These are phyloP conservation scores for Acanthiza pusilla DNA, from an alignment of 2,797 vertebrate species.

Conservation along the genomic window DNA sequence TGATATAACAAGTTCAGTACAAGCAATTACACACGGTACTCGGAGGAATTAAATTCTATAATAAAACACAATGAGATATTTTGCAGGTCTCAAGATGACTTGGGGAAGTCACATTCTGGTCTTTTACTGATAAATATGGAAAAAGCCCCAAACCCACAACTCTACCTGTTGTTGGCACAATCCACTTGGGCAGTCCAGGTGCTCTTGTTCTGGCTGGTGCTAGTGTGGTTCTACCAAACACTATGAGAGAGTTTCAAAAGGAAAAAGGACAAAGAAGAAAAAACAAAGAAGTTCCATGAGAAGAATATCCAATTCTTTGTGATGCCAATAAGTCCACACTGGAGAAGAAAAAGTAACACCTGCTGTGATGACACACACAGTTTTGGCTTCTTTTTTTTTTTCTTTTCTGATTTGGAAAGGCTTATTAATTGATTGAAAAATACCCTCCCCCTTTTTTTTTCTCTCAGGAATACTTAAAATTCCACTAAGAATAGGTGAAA, in stretches of 20 bases:
- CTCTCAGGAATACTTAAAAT: not conserved
- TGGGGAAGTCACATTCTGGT: not conserved
- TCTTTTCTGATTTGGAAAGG: not conserved
- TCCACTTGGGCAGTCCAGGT: conserved; percentile 35
- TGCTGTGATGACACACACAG: not conserved
- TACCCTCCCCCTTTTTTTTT: fast-evolving
- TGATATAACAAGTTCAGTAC: not conserved
- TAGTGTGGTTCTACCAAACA: conserved; percentile 56
- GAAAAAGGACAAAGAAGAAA: not conserved
- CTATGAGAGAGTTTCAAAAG: conserved; percentile 35
- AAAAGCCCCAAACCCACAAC: not conserved
- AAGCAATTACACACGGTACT: not conserved
- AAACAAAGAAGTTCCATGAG: not conserved
- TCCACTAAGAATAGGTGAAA: not conserved
- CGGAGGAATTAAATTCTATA: not conserved
- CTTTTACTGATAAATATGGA: not conserved
- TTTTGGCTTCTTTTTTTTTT: not conserved
- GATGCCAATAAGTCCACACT: not conserved
- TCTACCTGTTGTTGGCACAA: conserved; percentile 54
- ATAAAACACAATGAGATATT: not conserved
- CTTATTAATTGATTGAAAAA: not conserved
- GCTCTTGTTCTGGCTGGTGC: conserved; percentile 62
- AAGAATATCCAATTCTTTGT: not conserved
- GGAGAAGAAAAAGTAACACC: not conserved
- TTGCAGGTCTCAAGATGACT: not conserved